Evolutionary conservation across 2,113 vertebrate species (phyloP), one percentile per base, ranked within the genome.

Genomic region (Oncorhynchus clarkii): DNA sequence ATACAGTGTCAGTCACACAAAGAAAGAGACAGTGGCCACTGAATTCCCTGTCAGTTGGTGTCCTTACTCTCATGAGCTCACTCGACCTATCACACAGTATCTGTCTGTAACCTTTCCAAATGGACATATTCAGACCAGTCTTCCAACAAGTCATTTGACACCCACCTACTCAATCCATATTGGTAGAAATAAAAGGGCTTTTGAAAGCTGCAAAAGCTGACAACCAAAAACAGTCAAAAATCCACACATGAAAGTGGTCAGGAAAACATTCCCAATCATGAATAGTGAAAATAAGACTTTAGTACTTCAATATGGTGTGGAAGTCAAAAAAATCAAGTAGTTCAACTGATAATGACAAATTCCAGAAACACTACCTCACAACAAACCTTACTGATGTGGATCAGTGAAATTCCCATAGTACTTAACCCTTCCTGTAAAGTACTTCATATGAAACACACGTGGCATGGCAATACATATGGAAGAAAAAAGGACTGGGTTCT

Each of bases 401-500:
- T 45, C 54, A 57, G 54, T 7, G 20, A 16, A 57, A 20, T 57
- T 45, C 39, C 16, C 54, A 57, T 57, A 16, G 27, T 67, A 81
- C 60, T 54, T 71, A 70, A 67, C 59, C 71, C 67, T 54, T 76
- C 68, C 78, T 82, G 75, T 82, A 78, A 73, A 84, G 59, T 84
- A 26, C 72, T 77, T 76, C 71, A 84, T 66, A 73, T 74, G 72
- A 62, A 54, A 71, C 81, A 81, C 78, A 81, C 62, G 71, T 84
- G 86, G 84, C 86, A 82, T 18, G 7, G 60, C 26, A 76, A 77
- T 18, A 72, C 60, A 18, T 69, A 20, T 69, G 82, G 6, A n/a
- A 77, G 34, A 78, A 39, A 13, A 76, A 60, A 78, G 70, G 48
- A 74, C 67, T 11, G 22, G 22, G 31, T 22, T 9, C 67, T 87